A percentile compares a stretch with the other conserved stretches of the same genome.
phyloP scores from a whole-genome alignment of 92 coral and sea anemone species.

The Umimayanthus chanpuru region DNA sequence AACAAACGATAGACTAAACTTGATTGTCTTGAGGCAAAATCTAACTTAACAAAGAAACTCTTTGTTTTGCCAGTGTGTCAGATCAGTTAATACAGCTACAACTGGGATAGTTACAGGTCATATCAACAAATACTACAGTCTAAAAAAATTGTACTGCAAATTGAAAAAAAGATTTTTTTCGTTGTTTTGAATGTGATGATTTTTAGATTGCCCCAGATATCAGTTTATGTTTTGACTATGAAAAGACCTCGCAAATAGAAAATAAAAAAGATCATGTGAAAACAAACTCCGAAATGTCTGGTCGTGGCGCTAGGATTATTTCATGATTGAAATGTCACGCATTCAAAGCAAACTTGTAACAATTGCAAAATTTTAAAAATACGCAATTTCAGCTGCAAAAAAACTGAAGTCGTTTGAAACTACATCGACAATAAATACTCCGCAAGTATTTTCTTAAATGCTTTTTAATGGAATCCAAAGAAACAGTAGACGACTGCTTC shows the following conservation, averaged over 20 bases:
- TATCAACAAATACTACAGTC: not conserved
- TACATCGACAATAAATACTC: slow-evolving; percentile 13
- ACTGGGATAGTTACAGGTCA: slow-evolving; percentile 18
- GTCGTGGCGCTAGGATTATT: slow-evolving; percentile 15
- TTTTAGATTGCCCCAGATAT: not conserved
- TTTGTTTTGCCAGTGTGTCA: slow-evolving; percentile 29
- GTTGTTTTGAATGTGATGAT: no score
- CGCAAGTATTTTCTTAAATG: slow-evolving; percentile 12
- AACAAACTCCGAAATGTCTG: slow-evolving; percentile 3
- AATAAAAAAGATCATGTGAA: not conserved
- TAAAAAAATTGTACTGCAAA: not conserved
- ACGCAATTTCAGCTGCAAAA: slow-evolving; percentile 6
- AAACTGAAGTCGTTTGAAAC: slow-evolving; percentile 1
- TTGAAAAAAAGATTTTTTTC: not conserved
- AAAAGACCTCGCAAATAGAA: not conserved
- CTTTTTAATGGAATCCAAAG: slow-evolving; percentile 6
- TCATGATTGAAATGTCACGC: slow-evolving; percentile 2
- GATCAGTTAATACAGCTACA: slow-evolving; percentile 26
- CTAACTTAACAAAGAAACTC: slow-evolving; percentile 19
- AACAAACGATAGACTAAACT: not conserved
- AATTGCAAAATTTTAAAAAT: slow-evolving; percentile 12
- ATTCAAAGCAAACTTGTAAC: slow-evolving; percentile 3
- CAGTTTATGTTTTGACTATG: no score
- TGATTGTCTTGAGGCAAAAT: not conserved
- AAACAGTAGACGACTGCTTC: slow-evolving; percentile 18